Conservation (phyloP, 1,140 invertebrate genomes). For the Stenopsyche tienmushanensis region DNA sequence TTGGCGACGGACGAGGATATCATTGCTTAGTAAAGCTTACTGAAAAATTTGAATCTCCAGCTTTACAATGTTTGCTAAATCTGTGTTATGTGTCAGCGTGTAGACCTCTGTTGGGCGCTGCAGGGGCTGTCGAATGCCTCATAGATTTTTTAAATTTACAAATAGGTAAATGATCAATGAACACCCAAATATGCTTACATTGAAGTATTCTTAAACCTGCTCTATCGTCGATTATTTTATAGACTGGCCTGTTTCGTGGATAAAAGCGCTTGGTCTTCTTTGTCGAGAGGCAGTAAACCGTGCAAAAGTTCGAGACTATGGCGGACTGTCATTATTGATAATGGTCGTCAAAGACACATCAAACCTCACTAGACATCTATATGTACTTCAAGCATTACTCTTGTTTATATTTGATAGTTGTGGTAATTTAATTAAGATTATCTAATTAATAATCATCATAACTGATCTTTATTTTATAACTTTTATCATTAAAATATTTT, state of each 20-base stretch:
- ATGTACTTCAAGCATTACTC: slow-evolving; percentile 45
- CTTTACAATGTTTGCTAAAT: slow-evolving; percentile 53
- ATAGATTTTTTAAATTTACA: slow-evolving; percentile 45
- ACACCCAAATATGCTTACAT: neutral
- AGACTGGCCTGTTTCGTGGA: slow-evolving; percentile 49
- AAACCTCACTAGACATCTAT: slow-evolving; percentile 42
- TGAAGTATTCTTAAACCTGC: neutral
- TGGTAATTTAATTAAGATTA: slow-evolving; percentile 44
- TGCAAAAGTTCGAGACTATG: slow-evolving; percentile 48
- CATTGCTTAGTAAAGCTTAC: slow-evolving; percentile 51
- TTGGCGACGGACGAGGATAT: slow-evolving; percentile 53
- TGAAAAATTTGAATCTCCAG: slow-evolving; percentile 47
- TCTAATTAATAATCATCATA: no score
- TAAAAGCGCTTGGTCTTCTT: slow-evolving; percentile 48
- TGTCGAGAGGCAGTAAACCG: slow-evolving; percentile 52
- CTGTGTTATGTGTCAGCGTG: slow-evolving; percentile 50
- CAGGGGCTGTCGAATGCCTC: slow-evolving; percentile 51
- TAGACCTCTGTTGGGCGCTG: slow-evolving; percentile 48
- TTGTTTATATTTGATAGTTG: slow-evolving; percentile 53
- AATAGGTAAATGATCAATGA: slow-evolving; percentile 19
- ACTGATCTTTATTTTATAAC: no score
- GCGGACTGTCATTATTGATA: slow-evolving; percentile 48
- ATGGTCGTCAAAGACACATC: slow-evolving; percentile 44
- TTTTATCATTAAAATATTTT: slow-evolving; percentile 20
- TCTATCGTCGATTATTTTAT: neutral